A percentile compares a stretch with the other conserved stretches of the same genome.
Conservation (phyloP, 2,888 invertebrate species). For the Hypolimnas misippus region DNA sequence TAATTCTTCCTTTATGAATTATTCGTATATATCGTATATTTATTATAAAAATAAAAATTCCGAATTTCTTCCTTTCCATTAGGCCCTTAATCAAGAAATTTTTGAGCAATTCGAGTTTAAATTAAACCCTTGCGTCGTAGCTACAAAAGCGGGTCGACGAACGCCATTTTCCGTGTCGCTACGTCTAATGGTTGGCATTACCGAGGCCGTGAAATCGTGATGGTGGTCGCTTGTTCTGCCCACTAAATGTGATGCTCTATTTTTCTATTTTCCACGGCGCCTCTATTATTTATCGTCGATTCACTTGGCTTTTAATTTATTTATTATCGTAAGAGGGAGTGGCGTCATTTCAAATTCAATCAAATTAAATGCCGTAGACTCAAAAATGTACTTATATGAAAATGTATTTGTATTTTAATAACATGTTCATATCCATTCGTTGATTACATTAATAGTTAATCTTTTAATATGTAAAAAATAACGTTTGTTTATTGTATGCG, state of each 20-base stretch:
- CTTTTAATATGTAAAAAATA: too few species aligned
- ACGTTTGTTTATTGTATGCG: too few species aligned
- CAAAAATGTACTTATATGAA: too few species aligned
- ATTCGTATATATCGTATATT: too few species aligned
- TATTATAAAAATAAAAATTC: too few species aligned
- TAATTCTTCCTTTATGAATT: too few species aligned
- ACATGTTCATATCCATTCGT: too few species aligned
- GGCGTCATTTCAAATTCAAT: too few species aligned
- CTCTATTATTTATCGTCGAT: conserved; percentile 40
- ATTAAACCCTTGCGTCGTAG: conserved; percentile 30
- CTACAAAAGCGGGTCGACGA: conserved; percentile 58
- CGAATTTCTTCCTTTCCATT: too few species aligned
- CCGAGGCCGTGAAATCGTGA: conserved; percentile 73
- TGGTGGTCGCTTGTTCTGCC: conserved; percentile 59
- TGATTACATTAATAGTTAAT: too few species aligned
- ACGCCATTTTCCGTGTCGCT: conserved; percentile 70
- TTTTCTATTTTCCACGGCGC: conserved; percentile 59
- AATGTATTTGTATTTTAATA: too few species aligned
- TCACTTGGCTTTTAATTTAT: conserved; percentile 7
- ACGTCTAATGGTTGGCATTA: conserved; percentile 71
- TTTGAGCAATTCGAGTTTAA: conserved; percentile 15
- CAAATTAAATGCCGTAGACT: too few species aligned
- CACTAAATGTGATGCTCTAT: conserved; percentile 67
- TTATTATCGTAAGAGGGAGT: neutral
- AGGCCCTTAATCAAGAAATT: neutral